Percentiles rank a stretch among this genome's conserved stretches.
These are phyloP conservation scores for Phrynocephalus versicolor DNA, from an alignment of 2,113 vertebrate genomes.

Conservation along the genomic window DNA sequence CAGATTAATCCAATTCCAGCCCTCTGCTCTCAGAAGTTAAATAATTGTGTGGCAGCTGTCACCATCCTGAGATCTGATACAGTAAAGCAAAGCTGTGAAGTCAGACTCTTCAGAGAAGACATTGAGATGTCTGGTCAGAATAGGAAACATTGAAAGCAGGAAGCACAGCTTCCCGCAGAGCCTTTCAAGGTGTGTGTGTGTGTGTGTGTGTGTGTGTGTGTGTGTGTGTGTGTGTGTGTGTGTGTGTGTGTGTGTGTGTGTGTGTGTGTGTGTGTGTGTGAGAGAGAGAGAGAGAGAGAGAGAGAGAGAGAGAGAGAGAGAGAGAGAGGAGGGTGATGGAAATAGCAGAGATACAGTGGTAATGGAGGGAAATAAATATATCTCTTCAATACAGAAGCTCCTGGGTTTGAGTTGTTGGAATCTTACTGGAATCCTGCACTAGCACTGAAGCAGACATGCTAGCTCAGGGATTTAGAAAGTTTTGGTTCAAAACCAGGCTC, in stretches of 20 bases:
- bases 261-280: no score
- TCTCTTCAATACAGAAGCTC: background rate
- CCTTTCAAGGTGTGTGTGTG: background rate
- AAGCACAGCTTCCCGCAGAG: background rate
- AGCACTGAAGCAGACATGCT: no score
- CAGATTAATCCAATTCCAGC: slow-evolving; percentile 6
- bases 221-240: no score
- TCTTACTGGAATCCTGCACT: no score
- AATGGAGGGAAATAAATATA: background rate
- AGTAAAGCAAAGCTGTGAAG: slow-evolving; percentile 1
- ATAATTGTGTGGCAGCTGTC: background rate
- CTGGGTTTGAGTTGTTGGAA: no score
- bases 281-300: no score
- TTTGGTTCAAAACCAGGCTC: no score
- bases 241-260: no score
- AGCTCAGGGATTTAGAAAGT: no score
- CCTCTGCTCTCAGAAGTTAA: background rate
- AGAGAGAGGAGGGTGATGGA: background rate
- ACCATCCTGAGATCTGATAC: background rate
- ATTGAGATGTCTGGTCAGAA: background rate
- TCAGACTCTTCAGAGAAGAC: background rate
- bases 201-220: no score
- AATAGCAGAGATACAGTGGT: background rate
- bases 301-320: no score
- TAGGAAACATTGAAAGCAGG: background rate